Evolutionary conservation across 2,888 invertebrate species (phyloP), one percentile per base, ranked within the genome.

Genomic region (Scaptomyza parva): DNA sequence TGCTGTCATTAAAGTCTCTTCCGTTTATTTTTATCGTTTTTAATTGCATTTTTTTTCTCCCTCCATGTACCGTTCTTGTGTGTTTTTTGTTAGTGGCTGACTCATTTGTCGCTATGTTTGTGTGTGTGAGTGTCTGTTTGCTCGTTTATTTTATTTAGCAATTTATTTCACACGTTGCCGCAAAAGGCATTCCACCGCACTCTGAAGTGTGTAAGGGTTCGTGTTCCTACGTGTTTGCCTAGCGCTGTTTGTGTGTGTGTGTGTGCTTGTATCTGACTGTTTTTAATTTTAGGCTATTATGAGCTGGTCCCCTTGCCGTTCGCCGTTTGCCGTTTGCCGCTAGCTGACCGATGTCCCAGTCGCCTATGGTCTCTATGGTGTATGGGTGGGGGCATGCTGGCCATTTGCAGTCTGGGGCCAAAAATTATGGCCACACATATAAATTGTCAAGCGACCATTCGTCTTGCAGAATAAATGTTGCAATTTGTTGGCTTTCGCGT

Each of bases 381-480:
- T 24, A 26, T 26, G 26, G n/a, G n/a, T n/a, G n/a, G n/a, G 44
- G 33, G 22, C 35, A 37, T 48, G 45, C 45, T 62, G 37, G 20
- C 47, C 62, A 51, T 62, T 44, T 55, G 50, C 57, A 41, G 76
- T 54, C 65, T 26, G 60, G 60, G 59, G 37, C 37, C 57, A 88
- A 77, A 82, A 83, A 85, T 83, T 83, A 83, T 88, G 83, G 79
- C 72, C 80, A 77, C 82, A 87, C 77, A 78, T 79, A 86, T 89
- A 89, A 89, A 90, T 90, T 90, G 89, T 90, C 89, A 86, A 88
- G 90, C 79, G 83, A 54, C 83, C 88, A 90, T 91, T 90, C 90
- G 88, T 90, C 91, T 91, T 91, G 81, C 82, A 86, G 76, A 90
- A 91, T 90, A 89, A 90, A 90, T 90, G 89, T 90, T 90, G 89